phyloP scores from a whole-genome alignment of 2,113 vertebrate species.

The Hystrix cristata region DNA sequence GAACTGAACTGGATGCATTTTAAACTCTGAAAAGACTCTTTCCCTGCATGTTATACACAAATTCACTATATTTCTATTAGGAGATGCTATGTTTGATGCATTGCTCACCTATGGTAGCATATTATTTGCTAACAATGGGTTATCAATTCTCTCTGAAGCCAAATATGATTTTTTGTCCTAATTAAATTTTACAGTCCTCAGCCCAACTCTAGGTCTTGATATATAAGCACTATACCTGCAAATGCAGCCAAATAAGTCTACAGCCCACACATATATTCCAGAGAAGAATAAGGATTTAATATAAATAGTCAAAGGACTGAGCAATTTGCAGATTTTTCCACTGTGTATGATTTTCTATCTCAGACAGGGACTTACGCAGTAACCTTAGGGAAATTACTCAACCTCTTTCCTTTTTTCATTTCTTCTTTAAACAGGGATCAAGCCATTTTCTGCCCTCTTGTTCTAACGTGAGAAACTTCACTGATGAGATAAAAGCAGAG shows the following conservation, averaged over 20 bases:
- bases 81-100: neutral
- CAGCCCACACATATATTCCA: conserved; percentile 15
- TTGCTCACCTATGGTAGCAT: neutral
- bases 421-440: conserved; percentile 59
- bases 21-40: conserved; percentile 9
- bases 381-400: conserved; percentile 49
- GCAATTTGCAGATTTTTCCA: neutral
- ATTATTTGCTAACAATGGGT: neutral
- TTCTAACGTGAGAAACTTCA: conserved; percentile 63
- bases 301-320: neutral
- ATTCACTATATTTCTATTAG: neutral
- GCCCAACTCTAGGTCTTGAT: neutral
- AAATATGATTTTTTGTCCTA: neutral
- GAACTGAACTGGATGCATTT: neutral
- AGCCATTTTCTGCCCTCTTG: conserved; percentile 30
- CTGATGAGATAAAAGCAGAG: conserved; percentile 43
- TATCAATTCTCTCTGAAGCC: conserved; percentile 27
- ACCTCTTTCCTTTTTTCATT: conserved; percentile 18
- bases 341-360: neutral
- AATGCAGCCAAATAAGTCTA: conserved; percentile 17
- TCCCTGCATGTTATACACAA: neutral
- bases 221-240: neutral
- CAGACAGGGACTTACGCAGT: neutral
- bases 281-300: neutral
- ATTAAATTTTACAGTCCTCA: conserved; percentile 31